These are phyloP conservation scores for Patella depressa DNA, from an alignment of 2,888 invertebrate species.

Conservation along the genomic window DNA sequence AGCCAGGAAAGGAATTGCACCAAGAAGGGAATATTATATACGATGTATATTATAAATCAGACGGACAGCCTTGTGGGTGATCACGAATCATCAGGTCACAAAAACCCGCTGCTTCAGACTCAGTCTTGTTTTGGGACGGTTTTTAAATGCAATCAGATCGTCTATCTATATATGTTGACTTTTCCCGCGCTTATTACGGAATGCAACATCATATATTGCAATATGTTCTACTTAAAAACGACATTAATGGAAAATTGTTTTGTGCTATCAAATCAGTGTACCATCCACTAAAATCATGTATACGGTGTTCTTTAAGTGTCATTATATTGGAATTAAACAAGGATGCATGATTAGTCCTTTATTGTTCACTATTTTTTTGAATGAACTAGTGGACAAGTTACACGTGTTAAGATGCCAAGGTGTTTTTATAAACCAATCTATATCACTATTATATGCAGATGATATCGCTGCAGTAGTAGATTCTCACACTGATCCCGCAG, in stretches of 20 bases:
- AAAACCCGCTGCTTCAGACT: too few relatives aligned
- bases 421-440: not conserved
- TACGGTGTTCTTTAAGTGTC: not conserved
- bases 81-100: too few relatives aligned
- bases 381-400: not conserved
- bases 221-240: not conserved
- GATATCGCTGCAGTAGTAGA: slow-evolving; percentile 18
- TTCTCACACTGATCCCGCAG: not conserved
- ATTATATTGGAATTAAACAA: not conserved
- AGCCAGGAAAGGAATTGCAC: too few relatives aligned
- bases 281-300: not conserved
- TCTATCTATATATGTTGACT: not conserved
- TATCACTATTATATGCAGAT: slow-evolving; percentile 11
- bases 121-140: too few relatives aligned
- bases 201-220: slow-evolving; percentile 4
- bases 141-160: too few relatives aligned
- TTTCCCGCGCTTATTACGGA: not conserved
- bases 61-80: too few relatives aligned
- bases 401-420: not conserved
- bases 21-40: too few relatives aligned
- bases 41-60: too few relatives aligned
- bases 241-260: not conserved
- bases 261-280: not conserved
- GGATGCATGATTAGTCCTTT: not conserved
- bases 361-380: not conserved